Base-by-base conservation (phyloP, 2,113 vertebrate genomes). In the Pitta sordida region DNA sequence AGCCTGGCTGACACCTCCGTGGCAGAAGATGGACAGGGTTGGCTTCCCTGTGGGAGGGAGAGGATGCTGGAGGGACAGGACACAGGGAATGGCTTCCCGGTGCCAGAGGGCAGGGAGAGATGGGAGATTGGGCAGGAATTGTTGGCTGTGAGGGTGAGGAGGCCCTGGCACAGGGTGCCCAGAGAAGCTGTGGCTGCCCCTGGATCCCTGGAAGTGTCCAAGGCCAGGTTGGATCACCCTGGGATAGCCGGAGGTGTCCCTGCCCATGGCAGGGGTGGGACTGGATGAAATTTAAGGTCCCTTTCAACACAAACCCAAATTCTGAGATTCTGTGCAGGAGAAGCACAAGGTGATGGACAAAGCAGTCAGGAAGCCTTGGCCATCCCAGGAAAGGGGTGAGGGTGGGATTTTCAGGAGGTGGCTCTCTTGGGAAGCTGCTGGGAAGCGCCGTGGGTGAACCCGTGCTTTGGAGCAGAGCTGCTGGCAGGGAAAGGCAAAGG, bases 191-290 rank as follows among this genome's bases (percentile, higher is more conserved):
- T 7, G 69, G 62, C 46, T 89, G 78, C 69, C 24, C 70, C 69
- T n/a, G n/a, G n/a, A 62, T 53, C 78, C 46, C 69, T 75, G 86
- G 53, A 0, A 75, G 46, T 75, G 69, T 0, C 39, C 78, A 41
- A 48, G 62, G 59, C 76, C 86, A 51, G 86, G 62, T 0, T 82
- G 86, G 70, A 76, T n/a, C 30, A 30, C 0, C 34, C 70, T 62
- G 55, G 70, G 24, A 3, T 0, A 0, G 62, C 30, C 34, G 53
- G 0, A 83, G 34, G 9, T 43, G 51, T 49, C 67, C 26, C 41
- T 79, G 34, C 6, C n/a, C 36, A 15, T 43, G 51, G 51, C 43
- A 73, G 21, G 18, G 20, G 1, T 26, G 69, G 18, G 1, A 53
- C 8, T 5, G 1, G 56, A 62, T 60, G 68, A 3, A 5, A 14